Conservation (phyloP, 2,113 vertebrate species). For the Hystrix brachyura region DNA sequence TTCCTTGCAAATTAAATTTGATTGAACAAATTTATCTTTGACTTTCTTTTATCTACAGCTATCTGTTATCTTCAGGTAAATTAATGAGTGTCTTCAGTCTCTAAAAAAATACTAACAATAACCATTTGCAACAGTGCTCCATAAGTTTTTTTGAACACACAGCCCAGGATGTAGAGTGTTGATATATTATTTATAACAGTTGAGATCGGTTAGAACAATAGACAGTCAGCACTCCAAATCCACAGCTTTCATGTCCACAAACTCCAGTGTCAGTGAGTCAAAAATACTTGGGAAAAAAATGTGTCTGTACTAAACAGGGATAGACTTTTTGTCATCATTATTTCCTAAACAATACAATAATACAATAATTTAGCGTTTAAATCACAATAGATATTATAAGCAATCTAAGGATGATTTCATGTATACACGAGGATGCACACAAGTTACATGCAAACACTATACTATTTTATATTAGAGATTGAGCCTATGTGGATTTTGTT, state of each 20-base stretch:
- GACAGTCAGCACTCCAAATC: not conserved
- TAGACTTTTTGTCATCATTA: not conserved
- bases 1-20: constrained; percentile 1
- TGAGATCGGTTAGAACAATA: not conserved
- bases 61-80: not conserved
- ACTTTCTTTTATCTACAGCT: not conserved
- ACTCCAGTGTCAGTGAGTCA: not conserved
- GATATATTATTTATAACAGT: not conserved
- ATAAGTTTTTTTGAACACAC: not conserved
- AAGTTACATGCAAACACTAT: not conserved
- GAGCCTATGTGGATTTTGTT: not conserved
- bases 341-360: not conserved
- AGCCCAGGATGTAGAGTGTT: not conserved
- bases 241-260: too few relatives aligned
- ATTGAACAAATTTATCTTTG: not conserved
- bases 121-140: not conserved
- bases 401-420: not conserved
- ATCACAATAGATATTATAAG: not conserved
- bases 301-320: not conserved
- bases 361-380: not conserved
- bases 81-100: not conserved
- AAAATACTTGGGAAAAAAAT: not conserved
- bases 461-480: not conserved
- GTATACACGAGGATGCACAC: too few relatives aligned
- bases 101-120: not conserved